Evolutionary conservation across 30 jellyfish, hydroid and myxozoan species (phyloP), one percentile per base, ranked within the genome.

Genomic region (Cassiopea andromeda): DNA sequence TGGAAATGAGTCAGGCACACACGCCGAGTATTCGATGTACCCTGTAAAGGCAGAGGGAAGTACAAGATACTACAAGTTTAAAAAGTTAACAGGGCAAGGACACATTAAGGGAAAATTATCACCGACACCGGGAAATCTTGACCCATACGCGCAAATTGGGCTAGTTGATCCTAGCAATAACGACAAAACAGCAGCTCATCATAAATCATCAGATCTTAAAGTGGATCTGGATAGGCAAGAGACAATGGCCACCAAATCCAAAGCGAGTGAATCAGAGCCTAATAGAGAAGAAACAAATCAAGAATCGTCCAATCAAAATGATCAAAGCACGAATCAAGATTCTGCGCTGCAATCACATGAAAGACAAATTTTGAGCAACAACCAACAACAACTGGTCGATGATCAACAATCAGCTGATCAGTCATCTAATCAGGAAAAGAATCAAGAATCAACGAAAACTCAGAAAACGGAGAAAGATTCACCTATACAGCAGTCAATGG

Each of bases 121-220:
- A 38, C 71, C 13, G 18, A 73, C 38, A 15, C 90, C 72, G 18
- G 71, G 66, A 1, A 73, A 60, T 5, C 89, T 69, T 46, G 97
- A 92, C 57, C 94, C 97, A 1, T 92, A 92, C 82, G 87, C 97
- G 17, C 95, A 92, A 72, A 92, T 92, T 46, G 97, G 97, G 60
- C 59, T 92, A 27, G 93, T 57, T 14, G 97, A 86, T 70, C 97
- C 97, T 18, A 76, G 89, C 0, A 91, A 91, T 67, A 91, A 85
- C 58, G 97, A 91, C 72, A 91, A 91, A 49, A 58, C 49, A 13
- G 58, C 89, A 38, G 27, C 90, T 69, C 91, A 80, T 73, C 94
- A 91, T 44, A 76, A 82, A 77, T 77, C 75, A 90, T 61, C 97
- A 61, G 73, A 18, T 45, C 84, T 80, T 15, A 80, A 89, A 72